These are phyloP conservation scores for Argyresthia goedartella DNA, from an alignment of 2,888 invertebrate genomes.

Conservation along the genomic window DNA sequence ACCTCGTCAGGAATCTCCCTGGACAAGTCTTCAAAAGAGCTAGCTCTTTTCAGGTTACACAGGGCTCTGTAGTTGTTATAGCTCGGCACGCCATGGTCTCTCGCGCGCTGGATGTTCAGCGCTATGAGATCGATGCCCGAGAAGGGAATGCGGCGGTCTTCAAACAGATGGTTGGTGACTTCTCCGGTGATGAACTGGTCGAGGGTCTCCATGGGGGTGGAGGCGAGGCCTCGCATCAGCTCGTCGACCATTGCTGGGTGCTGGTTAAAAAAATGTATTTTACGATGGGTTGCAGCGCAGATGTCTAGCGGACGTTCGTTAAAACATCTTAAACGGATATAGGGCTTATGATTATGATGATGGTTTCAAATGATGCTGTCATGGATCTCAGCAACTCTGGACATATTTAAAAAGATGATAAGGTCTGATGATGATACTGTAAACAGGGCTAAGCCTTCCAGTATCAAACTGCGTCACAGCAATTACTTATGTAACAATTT, in stretches of 20 bases:
- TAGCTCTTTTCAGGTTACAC: constrained; percentile 89
- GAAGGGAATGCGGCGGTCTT: constrained; percentile 89
- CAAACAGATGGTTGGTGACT: constrained; percentile 95
- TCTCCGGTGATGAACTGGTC: constrained; percentile 96
- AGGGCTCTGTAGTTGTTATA: constrained; percentile 93
- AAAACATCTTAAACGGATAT: background rate
- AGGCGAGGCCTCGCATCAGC: constrained; percentile 84
- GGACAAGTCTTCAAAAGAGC: constrained; percentile 87
- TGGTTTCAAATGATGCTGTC: background rate
- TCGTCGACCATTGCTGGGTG: constrained; percentile 86
- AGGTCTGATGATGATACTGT: no score
- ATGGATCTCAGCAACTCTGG: no score
- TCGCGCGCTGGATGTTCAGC: constrained; percentile 87
- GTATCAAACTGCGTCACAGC: no score
- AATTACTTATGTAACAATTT: no score
- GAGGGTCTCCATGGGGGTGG: constrained; percentile 92
- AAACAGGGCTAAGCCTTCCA: no score
- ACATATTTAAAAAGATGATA: no score
- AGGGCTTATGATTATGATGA: background rate
- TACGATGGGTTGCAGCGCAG: background rate
- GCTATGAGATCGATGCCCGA: constrained; percentile 95
- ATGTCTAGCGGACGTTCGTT: background rate
- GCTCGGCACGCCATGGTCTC: constrained; percentile 90
- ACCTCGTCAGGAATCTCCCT: constrained; percentile 90
- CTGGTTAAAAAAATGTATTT: constrained; percentile 18